Conservation (phyloP, 1,140 invertebrate species). For the Aphelenchoides besseyi region DNA sequence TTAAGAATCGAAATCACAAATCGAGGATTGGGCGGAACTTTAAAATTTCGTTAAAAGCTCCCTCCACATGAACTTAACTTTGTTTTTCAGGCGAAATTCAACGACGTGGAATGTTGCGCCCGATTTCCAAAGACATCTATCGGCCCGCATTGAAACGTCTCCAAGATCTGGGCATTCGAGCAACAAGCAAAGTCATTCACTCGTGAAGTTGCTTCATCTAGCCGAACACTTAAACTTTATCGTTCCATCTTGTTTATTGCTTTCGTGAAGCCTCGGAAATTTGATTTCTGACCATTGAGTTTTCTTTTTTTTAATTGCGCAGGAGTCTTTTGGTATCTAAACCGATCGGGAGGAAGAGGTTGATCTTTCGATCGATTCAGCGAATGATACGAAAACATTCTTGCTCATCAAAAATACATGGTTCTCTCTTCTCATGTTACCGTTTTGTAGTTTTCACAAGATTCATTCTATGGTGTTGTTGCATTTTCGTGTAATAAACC, state of each 20-base stretch:
- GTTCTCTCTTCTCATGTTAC: background rate
- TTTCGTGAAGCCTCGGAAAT: no score
- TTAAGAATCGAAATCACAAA: background rate
- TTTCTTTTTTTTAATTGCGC: no score
- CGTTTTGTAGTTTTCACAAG: background rate
- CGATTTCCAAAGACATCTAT: slow-evolving; percentile 65
- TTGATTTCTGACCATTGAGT: no score
- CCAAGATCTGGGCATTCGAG: slow-evolving; percentile 64
- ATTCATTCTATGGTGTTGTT: no score
- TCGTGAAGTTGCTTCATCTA: background rate
- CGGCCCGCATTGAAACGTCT: slow-evolving; percentile 65
- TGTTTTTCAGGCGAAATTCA: slow-evolving; percentile 66
- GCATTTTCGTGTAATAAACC: no score
- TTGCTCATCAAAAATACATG: background rate
- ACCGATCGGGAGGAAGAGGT: no score
- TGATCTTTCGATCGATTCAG: background rate
- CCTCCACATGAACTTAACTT: slow-evolving; percentile 7
- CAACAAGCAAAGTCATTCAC: slow-evolving; percentile 42
- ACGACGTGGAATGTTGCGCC: slow-evolving; percentile 65
- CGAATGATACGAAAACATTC: background rate
- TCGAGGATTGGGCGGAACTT: background rate
- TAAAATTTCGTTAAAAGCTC: background rate
- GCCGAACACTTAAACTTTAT: background rate
- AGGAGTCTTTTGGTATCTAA: background rate
- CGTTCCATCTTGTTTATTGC: background rate